phyloP scores from a whole-genome alignment of 2,888 invertebrate genomes.

The Tipula lateralis region DNA sequence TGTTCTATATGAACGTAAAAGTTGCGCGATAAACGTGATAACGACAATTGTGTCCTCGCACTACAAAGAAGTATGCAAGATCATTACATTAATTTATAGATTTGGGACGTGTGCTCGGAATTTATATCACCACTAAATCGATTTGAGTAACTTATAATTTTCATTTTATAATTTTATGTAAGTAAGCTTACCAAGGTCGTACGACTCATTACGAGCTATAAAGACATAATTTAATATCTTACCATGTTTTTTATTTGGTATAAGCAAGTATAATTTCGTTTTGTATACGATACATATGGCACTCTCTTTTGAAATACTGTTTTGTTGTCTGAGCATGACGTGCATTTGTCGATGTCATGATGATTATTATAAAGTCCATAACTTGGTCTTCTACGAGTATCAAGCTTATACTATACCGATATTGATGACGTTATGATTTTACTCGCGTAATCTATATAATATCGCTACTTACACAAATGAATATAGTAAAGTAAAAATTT shows the following conservation, averaged over 20 bases:
- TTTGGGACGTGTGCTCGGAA: neutral
- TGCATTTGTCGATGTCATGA: too few relatives aligned
- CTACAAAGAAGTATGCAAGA: neutral
- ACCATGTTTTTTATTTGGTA: neutral
- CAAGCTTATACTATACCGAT: neutral
- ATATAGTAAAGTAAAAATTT: neutral
- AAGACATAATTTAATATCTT: neutral
- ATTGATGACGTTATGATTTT: neutral
- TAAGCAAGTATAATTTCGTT: neutral
- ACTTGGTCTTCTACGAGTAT: neutral
- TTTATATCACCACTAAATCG: neutral
- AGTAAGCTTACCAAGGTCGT: neutral
- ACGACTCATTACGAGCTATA: neutral
- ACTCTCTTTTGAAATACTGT: neutral
- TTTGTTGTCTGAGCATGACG: neutral
- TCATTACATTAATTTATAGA: neutral
- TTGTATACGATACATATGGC: neutral
- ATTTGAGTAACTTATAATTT: neutral
- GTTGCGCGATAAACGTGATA: neutral
- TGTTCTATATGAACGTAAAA: neutral
- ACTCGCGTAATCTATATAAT: neutral
- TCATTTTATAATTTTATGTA: neutral
- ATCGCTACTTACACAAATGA: neutral
- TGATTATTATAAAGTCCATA: neutral
- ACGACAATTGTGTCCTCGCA: neutral